Evolutionary conservation across 2,888 invertebrate species (phyloP).

Genomic region (Apodemia zela): DNA sequence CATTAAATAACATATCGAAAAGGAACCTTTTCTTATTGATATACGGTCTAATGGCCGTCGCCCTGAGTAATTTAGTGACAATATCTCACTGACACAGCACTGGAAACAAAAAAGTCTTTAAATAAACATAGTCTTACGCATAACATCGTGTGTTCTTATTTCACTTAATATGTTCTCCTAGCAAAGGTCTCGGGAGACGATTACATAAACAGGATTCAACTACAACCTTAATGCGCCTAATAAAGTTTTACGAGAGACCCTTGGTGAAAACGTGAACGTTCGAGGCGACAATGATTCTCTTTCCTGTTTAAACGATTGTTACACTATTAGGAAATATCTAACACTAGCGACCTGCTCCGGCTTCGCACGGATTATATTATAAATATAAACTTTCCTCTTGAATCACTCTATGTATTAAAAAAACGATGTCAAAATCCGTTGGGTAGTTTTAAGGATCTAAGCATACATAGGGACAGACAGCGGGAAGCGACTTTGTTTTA

Average conservation of each 20-base stretch:
- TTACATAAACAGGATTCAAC: constrained; percentile 81
- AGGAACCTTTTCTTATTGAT: no score
- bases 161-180: constrained; percentile 77
- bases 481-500: no score
- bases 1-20: no score
- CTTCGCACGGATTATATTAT: no score
- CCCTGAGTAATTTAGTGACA: no score
- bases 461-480: no score
- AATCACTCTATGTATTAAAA: no score
- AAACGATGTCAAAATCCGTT: no score
- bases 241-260: constrained; percentile 79
- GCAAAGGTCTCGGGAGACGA: constrained; percentile 75
- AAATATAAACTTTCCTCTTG: no score
- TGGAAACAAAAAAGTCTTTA: neutral
- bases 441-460: no score
- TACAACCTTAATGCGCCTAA: constrained; percentile 79
- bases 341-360: rapidly evolving
- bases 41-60: no score
- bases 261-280: constrained; percentile 75
- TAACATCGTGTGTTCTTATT: constrained; percentile 69
- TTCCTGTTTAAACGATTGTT: constrained; percentile 72
- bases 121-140: constrained; percentile 19
- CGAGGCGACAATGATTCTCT: constrained; percentile 78
- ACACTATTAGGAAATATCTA: constrained; percentile 47
- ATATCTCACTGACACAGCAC: neutral